Evolutionary conservation across 2,113 vertebrate species (phyloP).

Genomic region (Dinomys branickii): DNA sequence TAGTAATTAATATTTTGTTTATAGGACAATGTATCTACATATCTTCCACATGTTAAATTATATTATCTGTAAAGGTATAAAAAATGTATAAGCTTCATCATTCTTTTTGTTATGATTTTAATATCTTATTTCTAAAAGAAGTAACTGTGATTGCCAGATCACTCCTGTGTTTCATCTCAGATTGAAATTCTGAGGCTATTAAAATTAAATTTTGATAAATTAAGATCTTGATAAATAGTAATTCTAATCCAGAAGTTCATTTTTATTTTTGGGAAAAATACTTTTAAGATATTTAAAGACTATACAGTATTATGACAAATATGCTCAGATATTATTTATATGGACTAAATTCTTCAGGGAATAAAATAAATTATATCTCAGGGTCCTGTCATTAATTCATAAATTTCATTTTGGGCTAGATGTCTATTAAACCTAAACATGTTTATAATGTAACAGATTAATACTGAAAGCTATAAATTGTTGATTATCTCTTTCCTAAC

Average conservation of each 20-base stretch:
- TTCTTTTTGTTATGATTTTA: not conserved
- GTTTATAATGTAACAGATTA: not conserved
- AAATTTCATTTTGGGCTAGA: not conserved
- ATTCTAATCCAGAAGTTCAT: not conserved
- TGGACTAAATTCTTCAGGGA: not conserved
- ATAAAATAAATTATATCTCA: not conserved
- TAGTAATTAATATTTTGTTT: not conserved
- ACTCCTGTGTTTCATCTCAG: not conserved
- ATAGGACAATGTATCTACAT: not conserved
- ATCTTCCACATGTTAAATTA: not conserved
- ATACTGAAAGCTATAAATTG: not conserved
- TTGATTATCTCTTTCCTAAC: not conserved
- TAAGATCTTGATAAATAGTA: not conserved
- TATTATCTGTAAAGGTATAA: not conserved
- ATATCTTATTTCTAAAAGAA: not conserved
- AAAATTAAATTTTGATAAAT: no score
- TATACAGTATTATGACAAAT: not conserved
- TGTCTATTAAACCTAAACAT: not conserved
- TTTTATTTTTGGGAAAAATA: not conserved
- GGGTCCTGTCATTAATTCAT: not conserved
- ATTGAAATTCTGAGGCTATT: not conserved
- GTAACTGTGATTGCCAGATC: not conserved
- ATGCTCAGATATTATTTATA: not conserved
- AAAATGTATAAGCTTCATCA: not conserved
- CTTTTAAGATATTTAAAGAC: not conserved